Conservation (phyloP, 1,140 invertebrate species). For the Papilio machaon region DNA sequence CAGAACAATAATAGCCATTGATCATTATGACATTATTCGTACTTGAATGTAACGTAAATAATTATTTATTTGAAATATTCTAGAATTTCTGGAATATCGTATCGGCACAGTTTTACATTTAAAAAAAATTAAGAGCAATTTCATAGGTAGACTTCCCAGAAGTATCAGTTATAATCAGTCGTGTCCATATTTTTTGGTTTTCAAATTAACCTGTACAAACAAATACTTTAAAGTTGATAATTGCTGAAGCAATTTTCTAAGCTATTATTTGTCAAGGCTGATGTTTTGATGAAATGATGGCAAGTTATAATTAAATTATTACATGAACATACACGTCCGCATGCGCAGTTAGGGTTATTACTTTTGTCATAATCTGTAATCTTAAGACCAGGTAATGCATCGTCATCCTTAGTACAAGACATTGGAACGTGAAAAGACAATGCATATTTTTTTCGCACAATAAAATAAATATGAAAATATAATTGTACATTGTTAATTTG, state of each 20-base stretch:
- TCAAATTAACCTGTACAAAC: too few relatives aligned
- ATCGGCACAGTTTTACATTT: too few relatives aligned
- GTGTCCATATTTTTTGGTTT: too few relatives aligned
- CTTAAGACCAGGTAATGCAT: neutral
- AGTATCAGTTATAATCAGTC: too few relatives aligned
- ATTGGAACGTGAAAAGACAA: neutral
- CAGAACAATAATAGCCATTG: neutral
- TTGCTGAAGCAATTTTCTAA: neutral
- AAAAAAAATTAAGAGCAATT: too few relatives aligned
- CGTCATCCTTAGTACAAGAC: neutral
- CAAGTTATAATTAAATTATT: neutral
- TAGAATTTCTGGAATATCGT: neutral
- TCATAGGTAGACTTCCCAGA: too few relatives aligned
- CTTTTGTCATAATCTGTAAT: neutral
- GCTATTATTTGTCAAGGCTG: conserved; percentile 7
- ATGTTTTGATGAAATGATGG: conserved; percentile 1
- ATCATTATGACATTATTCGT: neutral
- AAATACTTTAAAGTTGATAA: neutral
- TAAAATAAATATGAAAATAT: neutral
- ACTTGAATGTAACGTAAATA: neutral
- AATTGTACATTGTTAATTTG: neutral
- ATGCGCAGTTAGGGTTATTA: neutral
- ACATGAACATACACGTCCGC: neutral
- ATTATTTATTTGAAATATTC: neutral
- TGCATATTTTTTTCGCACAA: neutral